These are phyloP conservation scores for Clarias pachynema DNA, from an alignment of 2,797 vertebrate species.

Conservation along the genomic window DNA sequence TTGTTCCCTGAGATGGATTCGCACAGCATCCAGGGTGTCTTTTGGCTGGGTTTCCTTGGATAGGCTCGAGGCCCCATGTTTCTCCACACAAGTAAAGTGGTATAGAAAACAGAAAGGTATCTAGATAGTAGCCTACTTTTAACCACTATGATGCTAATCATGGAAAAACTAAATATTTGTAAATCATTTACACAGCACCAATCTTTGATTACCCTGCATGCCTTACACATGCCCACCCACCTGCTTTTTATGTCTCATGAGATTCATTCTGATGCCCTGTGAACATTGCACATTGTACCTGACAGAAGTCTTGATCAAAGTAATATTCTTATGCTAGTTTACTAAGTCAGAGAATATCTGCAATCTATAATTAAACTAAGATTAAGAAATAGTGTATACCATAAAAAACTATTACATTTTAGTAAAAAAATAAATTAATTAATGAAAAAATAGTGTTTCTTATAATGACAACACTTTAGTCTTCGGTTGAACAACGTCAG, in stretches of 20 bases:
- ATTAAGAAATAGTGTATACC: neutral
- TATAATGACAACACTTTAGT: neutral
- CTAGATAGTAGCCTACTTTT: neutral
- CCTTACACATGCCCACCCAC: neutral
- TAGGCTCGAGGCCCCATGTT: no score
- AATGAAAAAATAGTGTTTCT: neutral
- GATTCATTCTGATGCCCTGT: neutral
- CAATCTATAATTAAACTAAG: neutral
- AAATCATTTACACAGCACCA: neutral
- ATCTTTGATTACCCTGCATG: neutral
- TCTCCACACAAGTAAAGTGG: no score
- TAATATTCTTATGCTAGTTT: neutral
- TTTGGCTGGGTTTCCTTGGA: no score
- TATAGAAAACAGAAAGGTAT: no score
- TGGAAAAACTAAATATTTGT: neutral
- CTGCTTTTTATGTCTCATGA: neutral
- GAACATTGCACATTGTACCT: neutral
- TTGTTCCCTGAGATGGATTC: no score
- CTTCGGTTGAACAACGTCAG: no score
- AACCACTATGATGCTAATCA: neutral
- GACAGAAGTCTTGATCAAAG: neutral
- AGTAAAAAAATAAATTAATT: neutral
- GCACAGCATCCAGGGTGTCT: no score
- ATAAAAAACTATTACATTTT: neutral
- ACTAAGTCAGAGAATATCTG: neutral